A percentile compares a stretch with the other conserved stretches of the same genome.
Evolutionary conservation across 92 coral and sea anemone species (phyloP).

Genomic region (Zoanthus sansibaricus): DNA sequence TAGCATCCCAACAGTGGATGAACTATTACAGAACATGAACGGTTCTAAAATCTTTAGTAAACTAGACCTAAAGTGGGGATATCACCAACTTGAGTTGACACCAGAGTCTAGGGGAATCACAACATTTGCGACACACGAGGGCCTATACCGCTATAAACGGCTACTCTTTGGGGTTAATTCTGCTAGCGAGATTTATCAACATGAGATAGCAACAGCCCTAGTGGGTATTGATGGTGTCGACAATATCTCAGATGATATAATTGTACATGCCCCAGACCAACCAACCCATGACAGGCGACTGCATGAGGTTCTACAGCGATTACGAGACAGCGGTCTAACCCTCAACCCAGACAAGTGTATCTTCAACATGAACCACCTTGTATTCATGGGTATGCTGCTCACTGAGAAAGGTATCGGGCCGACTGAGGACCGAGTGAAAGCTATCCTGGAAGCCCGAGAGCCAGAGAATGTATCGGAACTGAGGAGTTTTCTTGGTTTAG

Average conservation of each 20-base stretch:
- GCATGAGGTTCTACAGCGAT: slow-evolving; percentile 4
- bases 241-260: slow-evolving; percentile 48
- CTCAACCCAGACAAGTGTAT: slow-evolving; percentile 35
- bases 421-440: background rate
- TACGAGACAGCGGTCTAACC: slow-evolving; percentile 36
- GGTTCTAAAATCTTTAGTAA: slow-evolving; percentile 26
- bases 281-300: slow-evolving; percentile 28
- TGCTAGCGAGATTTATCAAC: slow-evolving; percentile 27
- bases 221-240: slow-evolving; percentile 25
- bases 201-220: slow-evolving; percentile 23
- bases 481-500: background rate
- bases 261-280: slow-evolving; percentile 18
- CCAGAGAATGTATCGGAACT: background rate
- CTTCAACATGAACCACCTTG: slow-evolving; percentile 2
- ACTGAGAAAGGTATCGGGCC: background rate
- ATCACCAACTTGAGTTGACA: slow-evolving; percentile 35
- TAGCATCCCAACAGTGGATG: slow-evolving; percentile 44
- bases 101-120: slow-evolving; percentile 39
- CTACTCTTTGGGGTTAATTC: slow-evolving; percentile 25
- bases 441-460: background rate
- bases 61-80: slow-evolving; percentile 28
- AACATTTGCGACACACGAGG: slow-evolving; percentile 23
- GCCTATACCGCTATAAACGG: slow-evolving; percentile 7
- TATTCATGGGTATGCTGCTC: too few relatives aligned
- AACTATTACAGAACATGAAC: slow-evolving; percentile 40